Percentiles rank a stretch among this genome's conserved stretches.
Evolutionary conservation across 2,797 vertebrate genomes (phyloP).

Genomic region (Hydrolagus colliei): DNA sequence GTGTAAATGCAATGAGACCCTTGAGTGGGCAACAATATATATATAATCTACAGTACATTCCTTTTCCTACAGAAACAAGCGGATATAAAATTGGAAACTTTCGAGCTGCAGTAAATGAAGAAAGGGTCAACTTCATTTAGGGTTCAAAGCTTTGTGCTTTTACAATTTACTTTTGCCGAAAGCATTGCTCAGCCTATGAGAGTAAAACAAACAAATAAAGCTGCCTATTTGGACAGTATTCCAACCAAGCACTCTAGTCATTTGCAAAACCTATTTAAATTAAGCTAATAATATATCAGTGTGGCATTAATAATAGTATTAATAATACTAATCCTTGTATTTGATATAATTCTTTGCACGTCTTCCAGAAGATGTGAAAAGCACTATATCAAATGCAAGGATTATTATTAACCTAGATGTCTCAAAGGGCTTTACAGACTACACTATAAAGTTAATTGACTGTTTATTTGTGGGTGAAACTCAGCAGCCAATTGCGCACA

Average conservation of each 20-base stretch:
- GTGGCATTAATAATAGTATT: too few relatives aligned
- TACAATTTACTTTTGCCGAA: neutral
- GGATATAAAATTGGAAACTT: neutral
- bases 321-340: too few relatives aligned
- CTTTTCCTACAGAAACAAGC: neutral
- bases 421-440: too few relatives aligned
- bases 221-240: neutral
- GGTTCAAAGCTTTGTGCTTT: neutral
- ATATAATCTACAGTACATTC: neutral
- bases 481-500: too few relatives aligned
- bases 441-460: too few relatives aligned
- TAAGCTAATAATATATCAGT: neutral
- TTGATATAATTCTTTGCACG: too few relatives aligned
- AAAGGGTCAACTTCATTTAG: neutral
- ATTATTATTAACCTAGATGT: too few relatives aligned
- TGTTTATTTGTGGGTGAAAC: too few relatives aligned
- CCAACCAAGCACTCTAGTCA: too few relatives aligned
- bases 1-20: neutral
- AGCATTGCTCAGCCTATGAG: neutral
- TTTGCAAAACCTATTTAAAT: neutral
- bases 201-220: neutral
- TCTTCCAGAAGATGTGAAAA: too few relatives aligned
- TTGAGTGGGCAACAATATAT: neutral
- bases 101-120: neutral
- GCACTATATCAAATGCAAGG: too few relatives aligned